phyloP scores from a whole-genome alignment of 2,888 invertebrate genomes.

The Dasypogon diadema region DNA sequence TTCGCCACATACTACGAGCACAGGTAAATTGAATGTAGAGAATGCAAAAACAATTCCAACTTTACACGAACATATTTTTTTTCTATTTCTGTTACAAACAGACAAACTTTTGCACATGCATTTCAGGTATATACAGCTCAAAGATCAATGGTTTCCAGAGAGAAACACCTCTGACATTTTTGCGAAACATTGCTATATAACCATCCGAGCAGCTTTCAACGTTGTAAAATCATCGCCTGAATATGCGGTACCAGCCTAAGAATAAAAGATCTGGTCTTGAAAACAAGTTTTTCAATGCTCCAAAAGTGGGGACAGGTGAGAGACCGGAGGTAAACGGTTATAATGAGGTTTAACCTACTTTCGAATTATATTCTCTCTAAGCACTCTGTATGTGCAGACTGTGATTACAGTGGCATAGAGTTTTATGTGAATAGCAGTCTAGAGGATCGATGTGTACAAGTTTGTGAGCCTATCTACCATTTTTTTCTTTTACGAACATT shows the following conservation, averaged over 20 bases:
- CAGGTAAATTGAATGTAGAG: background rate
- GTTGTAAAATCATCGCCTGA: constrained; percentile 22
- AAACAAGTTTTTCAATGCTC: constrained; percentile 38
- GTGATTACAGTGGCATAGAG: background rate
- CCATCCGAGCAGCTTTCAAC: constrained; percentile 14
- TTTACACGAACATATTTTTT: background rate
- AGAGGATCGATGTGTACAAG: background rate
- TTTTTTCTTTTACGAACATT: too few species aligned
- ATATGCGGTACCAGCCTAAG: constrained; percentile 17
- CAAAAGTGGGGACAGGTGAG: background rate
- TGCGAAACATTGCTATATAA: background rate
- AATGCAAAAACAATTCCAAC: background rate
- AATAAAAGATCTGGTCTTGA: constrained; percentile 45
- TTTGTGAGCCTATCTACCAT: background rate
- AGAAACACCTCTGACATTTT: constrained; percentile 38
- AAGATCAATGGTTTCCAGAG: background rate
- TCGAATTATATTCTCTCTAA: constrained; percentile 40
- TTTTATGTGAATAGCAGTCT: background rate
- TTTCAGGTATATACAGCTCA: constrained; percentile 12
- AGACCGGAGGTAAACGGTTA: background rate
- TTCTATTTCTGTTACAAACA: background rate
- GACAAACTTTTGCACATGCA: background rate
- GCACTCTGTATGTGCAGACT: constrained; percentile 13
- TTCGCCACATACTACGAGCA: constrained; percentile 8
- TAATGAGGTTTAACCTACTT: constrained; percentile 47